A percentile compares a stretch with the other conserved stretches of the same genome.
Evolutionary conservation across 64 coral and sea anemone species (phyloP).

Genomic region (Platygyra sinensis): DNA sequence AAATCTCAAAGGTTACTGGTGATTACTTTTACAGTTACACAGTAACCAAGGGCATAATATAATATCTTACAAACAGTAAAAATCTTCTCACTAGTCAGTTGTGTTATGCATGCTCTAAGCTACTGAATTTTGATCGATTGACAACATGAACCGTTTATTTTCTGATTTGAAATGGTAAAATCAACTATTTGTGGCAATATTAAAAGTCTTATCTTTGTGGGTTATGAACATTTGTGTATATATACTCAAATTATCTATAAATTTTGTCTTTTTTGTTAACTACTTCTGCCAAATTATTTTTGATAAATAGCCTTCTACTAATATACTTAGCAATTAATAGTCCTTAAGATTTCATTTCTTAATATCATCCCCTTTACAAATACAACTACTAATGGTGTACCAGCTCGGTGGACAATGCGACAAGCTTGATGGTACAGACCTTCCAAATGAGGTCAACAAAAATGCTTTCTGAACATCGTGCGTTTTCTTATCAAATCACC

Average conservation of each 20-base stretch:
- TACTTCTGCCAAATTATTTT: not conserved
- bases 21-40: slow-evolving; percentile 93
- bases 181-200: slow-evolving; percentile 12
- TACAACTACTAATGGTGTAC: not conserved
- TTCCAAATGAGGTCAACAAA: no score
- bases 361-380: not conserved
- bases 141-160: not conserved
- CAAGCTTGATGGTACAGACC: no score
- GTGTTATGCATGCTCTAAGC: not conserved
- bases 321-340: not conserved
- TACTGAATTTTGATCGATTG: not conserved
- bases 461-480: no score
- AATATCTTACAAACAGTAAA: slow-evolving; percentile 47
- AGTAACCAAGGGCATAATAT: slow-evolving; percentile 67
- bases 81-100: slow-evolving; percentile 4
- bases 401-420: no score
- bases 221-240: not conserved
- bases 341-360: not conserved
- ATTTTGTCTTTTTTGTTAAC: not conserved
- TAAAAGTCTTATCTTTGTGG: not conserved
- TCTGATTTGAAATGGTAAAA: slow-evolving; percentile 13
- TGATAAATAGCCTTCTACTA: not conserved
- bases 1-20: slow-evolving; percentile 38
- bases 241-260: slow-evolving; percentile 6
- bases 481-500: no score